Evolutionary conservation across 2,888 invertebrate species (phyloP).

Genomic region (Megaustenia siamemsis): DNA sequence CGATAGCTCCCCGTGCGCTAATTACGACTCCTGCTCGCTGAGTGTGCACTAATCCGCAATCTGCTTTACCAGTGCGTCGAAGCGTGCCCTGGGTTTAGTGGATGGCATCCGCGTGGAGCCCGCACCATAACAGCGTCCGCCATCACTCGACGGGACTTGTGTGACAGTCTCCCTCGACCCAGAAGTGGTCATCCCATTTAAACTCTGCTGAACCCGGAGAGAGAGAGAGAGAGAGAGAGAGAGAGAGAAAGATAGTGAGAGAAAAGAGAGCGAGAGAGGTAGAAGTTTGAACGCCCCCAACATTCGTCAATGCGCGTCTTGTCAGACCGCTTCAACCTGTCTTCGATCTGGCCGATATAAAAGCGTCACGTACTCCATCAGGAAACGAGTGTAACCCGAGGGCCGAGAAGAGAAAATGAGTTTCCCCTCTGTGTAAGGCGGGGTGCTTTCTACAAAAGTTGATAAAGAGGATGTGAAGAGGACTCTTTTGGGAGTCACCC

Average conservation of each 20-base stretch:
- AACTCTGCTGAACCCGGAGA: background rate
- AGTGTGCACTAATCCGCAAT: background rate
- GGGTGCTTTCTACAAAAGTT: background rate
- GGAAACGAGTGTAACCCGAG: constrained; percentile 32
- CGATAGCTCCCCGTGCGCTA: background rate
- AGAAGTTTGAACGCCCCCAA: background rate
- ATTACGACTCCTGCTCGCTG: background rate
- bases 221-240: background rate
- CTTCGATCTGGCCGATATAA: constrained; percentile 20
- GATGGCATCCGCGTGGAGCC: background rate
- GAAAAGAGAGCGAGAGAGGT: too few relatives aligned
- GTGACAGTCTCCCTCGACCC: background rate
- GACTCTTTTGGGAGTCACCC: constrained; percentile 16
- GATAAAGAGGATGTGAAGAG: constrained; percentile 32
- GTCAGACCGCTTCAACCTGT: constrained; percentile 41
- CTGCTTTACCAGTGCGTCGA: background rate
- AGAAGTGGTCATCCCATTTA: background rate
- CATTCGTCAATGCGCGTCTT: background rate
- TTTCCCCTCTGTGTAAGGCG: background rate
- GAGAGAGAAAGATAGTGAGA: background rate
- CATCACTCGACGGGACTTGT: background rate
- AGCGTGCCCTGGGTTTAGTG: constrained; percentile 1
- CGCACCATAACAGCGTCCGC: background rate
- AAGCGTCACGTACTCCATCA: constrained; percentile 19
- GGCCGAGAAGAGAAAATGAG: constrained; percentile 17